Base-by-base conservation (phyloP, 2,797 vertebrate genomes). In the Tragopan temminckii region DNA sequence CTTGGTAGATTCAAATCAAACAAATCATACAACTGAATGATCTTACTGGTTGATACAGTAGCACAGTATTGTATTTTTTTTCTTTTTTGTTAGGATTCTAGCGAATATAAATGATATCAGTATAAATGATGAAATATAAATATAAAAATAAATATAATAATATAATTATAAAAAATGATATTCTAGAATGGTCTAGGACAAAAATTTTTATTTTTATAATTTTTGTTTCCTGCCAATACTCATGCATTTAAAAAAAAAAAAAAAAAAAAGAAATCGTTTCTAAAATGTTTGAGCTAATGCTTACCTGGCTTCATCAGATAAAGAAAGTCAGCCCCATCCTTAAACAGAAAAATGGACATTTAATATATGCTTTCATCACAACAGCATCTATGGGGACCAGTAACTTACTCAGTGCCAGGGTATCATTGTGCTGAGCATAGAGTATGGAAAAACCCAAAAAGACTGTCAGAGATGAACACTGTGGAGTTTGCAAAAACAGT, bases 1-100 rank as follows among this genome's bases (percentile, higher is more conserved):
- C 35, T 82, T 68, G 18, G 38, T 87, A 58, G 61, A 78, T 50
- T 77, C 45, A 95, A 87, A 87, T 89, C 15, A 89, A 89, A 84
- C 15, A 78, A 75, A 75, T 50, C 31, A 58, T 29, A 50, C 24
- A 33, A 58, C 80, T 71, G 61, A 87, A 75, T 24, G 35, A 62
- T 77, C 40, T 85, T 29, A n/a, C 13, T 66, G 13, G 18, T 23
- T 90, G 77, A 88, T 67, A 58, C 29, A 84, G 24, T 52, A 38
- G 25, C 46, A 24, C 1, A 45, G 24, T 2, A 6, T 29, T 27
- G 16, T 27, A 25, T 21, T 50, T 14, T 13, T 50, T 25, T 50
- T 14, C 6, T 27, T 50, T 50, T 50, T 27, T 27, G 25, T 50
- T 29, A 29, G 27, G 27, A 52, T 52, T 52, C 27, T 29, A 29